phyloP scores from a whole-genome alignment of 2,888 invertebrate genomes.

The Mechanitis mazaeus region DNA sequence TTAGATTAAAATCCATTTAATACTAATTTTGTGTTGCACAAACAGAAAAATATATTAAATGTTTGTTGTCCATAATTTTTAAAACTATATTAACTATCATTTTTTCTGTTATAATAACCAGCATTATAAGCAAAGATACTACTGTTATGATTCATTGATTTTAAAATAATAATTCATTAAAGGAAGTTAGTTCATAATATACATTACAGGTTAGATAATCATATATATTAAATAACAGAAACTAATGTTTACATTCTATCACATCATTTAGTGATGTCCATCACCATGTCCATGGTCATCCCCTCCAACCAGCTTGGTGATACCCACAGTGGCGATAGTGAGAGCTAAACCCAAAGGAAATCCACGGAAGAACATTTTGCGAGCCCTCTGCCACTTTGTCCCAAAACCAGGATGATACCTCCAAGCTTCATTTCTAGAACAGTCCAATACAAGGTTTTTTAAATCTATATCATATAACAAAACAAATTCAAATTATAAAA shows the following conservation, averaged over 20 bases:
- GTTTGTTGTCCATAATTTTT: no score
- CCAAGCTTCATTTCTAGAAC: conserved; percentile 88
- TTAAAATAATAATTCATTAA: background rate
- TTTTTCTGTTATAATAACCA: no score
- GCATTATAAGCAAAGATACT: no score
- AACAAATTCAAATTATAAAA: no score
- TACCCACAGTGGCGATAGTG: conserved; percentile 47
- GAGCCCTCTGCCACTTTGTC: conserved; percentile 60
- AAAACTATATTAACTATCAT: no score
- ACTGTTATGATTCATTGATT: background rate
- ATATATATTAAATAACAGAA: conserved; percentile 5
- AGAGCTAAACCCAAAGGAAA: conserved; percentile 78
- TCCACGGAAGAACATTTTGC: conserved; percentile 78
- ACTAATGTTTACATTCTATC: background rate
- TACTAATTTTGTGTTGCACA: no score
- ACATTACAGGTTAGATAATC: background rate
- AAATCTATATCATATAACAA: no score
- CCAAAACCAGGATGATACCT: conserved; percentile 81
- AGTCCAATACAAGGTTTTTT: background rate
- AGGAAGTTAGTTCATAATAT: background rate
- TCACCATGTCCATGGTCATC: conserved; percentile 59
- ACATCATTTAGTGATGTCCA: conserved; percentile 27
- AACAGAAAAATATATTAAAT: no score
- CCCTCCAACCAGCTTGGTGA: conserved; percentile 42
- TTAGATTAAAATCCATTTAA: no score